Evolutionary conservation across 2,797 vertebrate species (phyloP).

Genomic region (Spheniscus humboldti): DNA sequence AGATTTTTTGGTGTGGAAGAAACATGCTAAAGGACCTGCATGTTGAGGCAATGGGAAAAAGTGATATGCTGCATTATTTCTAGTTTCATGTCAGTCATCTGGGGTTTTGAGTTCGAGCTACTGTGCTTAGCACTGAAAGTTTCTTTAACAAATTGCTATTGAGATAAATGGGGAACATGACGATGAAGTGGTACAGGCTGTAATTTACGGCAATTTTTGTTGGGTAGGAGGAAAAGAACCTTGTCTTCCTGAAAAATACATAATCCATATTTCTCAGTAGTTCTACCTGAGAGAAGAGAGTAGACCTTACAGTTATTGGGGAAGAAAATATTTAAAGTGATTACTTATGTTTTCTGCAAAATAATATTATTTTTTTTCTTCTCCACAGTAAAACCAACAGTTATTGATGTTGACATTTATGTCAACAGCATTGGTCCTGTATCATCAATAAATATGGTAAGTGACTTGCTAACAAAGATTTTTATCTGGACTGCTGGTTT

Average conservation of each 20-base stretch:
- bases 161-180: background rate
- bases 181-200: background rate
- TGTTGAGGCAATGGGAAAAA: background rate
- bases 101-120: background rate
- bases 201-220: background rate
- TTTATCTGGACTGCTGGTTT: background rate
- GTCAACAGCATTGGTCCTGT: slow-evolving; percentile 98
- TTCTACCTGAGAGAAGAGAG: background rate
- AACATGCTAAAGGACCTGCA: background rate
- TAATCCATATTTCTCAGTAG: background rate
- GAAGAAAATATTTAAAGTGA: background rate
- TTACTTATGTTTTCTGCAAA: background rate
- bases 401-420: slow-evolving; percentile 94
- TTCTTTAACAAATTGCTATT: background rate
- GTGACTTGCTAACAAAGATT: slow-evolving; percentile 54
- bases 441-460: slow-evolving; percentile 99
- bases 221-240: background rate
- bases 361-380: slow-evolving; percentile 41
- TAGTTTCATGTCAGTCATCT: background rate
- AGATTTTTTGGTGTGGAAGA: background rate
- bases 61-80: background rate
- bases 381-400: slow-evolving; percentile 90
- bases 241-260: background rate
- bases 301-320: background rate
- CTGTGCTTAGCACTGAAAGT: background rate